Base-by-base conservation (phyloP, 2,113 vertebrate genomes). In the Dicerorhinus sumatrensis region DNA sequence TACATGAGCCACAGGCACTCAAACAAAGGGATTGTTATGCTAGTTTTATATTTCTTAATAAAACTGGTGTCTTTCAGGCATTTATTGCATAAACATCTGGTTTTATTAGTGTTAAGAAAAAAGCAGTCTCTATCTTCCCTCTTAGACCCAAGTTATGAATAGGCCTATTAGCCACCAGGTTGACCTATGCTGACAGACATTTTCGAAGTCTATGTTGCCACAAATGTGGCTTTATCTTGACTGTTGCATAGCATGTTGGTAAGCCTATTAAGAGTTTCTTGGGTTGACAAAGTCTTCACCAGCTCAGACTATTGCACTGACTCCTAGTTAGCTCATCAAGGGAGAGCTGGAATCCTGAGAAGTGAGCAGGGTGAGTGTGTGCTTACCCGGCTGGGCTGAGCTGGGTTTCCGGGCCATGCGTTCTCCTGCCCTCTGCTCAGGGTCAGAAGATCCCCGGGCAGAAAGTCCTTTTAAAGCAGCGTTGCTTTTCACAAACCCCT, bases 11-110 rank as follows among this genome's bases (percentile, higher is more conserved):
- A 93, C 27, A 89, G 82, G 39, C 89, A 95, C 96, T 96, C 31
- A 89, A 72, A 92, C 83, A 96, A 96, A 96, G 18, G 58, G 70
- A 72, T 93, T 79, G 75, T 91, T 93, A 86, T 93, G 42, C 69
- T 84, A 56, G 72, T 76, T 96, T 93, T 84, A 13, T n/a, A n/a
- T 76, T 93, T 94, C 86, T 86, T 97, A 87, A 89, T 75, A 91
- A 96, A 90, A 39, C 75, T 94, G 42, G 29, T 73, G 73, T 96
- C 58, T 91, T 95, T 23, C 13, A 83, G 91, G 33, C 31, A 63
- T 72, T 84, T 65, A 62, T 87, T 89, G 10, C 18, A 21, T 82
- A 89, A 91, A 91, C 31, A 83, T 12, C 20, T 25, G 62, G 48
- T 84, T 92, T 96, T 91, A 87, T 90, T 81, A 88, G 79, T 89